Evolutionary conservation across 2,888 invertebrate genomes (phyloP), one percentile per base, ranked within the genome.

Genomic region (Drosophila monieri): DNA sequence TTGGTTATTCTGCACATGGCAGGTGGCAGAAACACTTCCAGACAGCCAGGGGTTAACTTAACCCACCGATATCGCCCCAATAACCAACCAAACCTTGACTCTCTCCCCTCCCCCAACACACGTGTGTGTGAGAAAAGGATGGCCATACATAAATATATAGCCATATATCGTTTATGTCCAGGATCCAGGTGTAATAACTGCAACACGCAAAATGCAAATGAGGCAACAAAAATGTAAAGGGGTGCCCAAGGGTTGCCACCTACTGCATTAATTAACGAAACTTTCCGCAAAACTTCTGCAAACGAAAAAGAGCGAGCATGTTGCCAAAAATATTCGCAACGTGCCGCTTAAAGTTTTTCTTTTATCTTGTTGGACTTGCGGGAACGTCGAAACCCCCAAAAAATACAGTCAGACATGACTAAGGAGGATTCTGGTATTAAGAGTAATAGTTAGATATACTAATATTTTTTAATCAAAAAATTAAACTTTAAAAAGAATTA

Each of bases 141-240:
- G 27, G 65, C 37, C 30, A 15, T 53, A 52, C 3, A 15, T 9
- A 14, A 3, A 21, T 21, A 39, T 39, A 39, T 15, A 8, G n/a
- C 14, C 39, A 41, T 18, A 41, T 41, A 18, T 4, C 21, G 14
- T 27, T 54, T 66, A 57, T 49, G 55, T 65, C 66, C 81, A 79
- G 79, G 79, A 53, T 65, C 66, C 81, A 79, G 79, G 79, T 79
- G 79, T 80, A 80, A 78, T 73, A 81, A 77, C 74, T 85, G 83
- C 83, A 72, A 53, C 83, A 81, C 79, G 83, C 80, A 78, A 80
- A 69, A 85, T 85, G 85, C 71, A 80, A 80, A 81, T 85, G 71
- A 60, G 66, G 6, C 39, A 43, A 37, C 30, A 30, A 44, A 30
- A 52, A 8, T 18, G 46, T 15, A 62, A 51, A 46, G 52, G 54